A percentile compares a stretch with the other conserved stretches of the same genome.
Conservation (phyloP, 2,797 vertebrate species). For the Phoxinus dragarum region DNA sequence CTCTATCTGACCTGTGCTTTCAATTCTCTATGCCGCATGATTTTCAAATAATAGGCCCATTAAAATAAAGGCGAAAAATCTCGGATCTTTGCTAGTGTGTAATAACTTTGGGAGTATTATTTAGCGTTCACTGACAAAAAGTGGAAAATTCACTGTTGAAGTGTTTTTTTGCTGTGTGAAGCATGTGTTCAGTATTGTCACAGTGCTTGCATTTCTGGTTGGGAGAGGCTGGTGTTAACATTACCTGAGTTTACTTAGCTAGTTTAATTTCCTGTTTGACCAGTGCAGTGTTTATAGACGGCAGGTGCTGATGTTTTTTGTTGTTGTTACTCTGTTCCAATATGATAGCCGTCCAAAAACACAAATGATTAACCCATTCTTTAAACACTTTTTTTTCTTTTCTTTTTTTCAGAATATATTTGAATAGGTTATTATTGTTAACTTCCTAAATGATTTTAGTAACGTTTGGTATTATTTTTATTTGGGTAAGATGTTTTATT, state of each 20-base stretch:
- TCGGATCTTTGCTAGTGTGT: not conserved
- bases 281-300: conserved; percentile 29
- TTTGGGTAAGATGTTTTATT: conserved; percentile 6
- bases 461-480: not conserved
- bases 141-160: not conserved
- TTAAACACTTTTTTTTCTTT: not conserved
- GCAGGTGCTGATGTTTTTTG: conserved; percentile 41
- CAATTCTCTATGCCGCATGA: not conserved
- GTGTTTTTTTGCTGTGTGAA: conserved; percentile 24
- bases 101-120: not conserved
- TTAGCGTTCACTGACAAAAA: not conserved
- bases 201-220: conserved; percentile 9
- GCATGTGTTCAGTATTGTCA: not conserved
- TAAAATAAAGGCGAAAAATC: not conserved
- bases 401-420: not conserved
- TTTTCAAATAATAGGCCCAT: not conserved
- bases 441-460: not conserved
- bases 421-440: not conserved
- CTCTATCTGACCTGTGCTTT: conserved; percentile 8
- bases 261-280: conserved; percentile 62
- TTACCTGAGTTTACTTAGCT: conserved; percentile 50
- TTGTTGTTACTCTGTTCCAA: conserved; percentile 38
- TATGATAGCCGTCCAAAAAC: conserved; percentile 27
- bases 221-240: conserved; percentile 25
- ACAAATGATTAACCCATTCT: not conserved